phyloP scores from a whole-genome alignment of 30 jellyfish, hydroid and myxozoan genomes.

The Aurelia sp. region DNA sequence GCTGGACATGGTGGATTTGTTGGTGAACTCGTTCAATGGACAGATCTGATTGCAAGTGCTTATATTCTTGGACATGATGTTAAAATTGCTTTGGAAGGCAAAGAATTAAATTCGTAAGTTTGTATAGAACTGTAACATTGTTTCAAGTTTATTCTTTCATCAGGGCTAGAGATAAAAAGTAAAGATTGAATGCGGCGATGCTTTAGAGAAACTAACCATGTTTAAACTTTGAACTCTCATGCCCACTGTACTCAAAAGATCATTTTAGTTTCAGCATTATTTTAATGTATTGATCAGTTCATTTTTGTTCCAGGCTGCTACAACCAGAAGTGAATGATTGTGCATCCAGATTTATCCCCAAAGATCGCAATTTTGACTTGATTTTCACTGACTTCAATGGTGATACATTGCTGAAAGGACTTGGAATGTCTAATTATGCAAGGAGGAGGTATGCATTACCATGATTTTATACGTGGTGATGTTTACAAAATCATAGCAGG shows the following conservation, averaged over 20 bases:
- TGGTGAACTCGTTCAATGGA: conserved; percentile 97
- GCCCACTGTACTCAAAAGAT: no score
- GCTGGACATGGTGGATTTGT: conserved; percentile 91
- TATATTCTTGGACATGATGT: conserved; percentile 89
- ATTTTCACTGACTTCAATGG: conserved; percentile 88
- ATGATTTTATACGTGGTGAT: no score
- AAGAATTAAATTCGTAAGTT: conserved; percentile 36
- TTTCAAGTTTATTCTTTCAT: no score
- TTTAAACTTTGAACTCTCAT: no score
- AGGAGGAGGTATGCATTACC: conserved; percentile 26
- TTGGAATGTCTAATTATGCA: conserved; percentile 25
- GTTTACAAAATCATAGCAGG: no score
- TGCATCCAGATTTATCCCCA: conserved; percentile 52
- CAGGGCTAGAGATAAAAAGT: no score
- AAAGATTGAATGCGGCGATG: no score
- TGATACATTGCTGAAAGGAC: not conserved
- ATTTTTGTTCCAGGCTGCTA: conserved; percentile 25
- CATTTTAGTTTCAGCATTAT: no score
- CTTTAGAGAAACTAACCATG: no score
- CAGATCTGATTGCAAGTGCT: conserved; percentile 75
- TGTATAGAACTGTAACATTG: no score
- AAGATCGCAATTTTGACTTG: conserved; percentile 43
- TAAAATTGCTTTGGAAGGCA: conserved; percentile 13
- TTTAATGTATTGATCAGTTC: no score
- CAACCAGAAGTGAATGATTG: conserved; percentile 62